Percentiles rank a stretch among this genome's conserved stretches.
phyloP scores from a whole-genome alignment of 2,113 vertebrate species.

The Neodontobutis hainanensis region DNA sequence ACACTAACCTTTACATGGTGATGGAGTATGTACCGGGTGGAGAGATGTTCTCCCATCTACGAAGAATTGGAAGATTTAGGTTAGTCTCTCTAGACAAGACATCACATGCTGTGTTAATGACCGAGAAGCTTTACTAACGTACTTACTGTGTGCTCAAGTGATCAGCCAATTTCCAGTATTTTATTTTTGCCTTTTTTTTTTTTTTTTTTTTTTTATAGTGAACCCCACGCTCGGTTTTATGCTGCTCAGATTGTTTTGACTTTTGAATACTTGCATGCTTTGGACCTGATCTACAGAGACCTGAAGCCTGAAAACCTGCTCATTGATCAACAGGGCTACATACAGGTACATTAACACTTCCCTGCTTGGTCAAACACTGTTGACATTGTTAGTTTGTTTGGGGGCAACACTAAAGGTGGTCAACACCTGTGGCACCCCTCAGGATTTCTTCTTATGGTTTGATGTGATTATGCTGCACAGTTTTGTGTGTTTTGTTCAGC shows the following conservation, averaged over 20 bases:
- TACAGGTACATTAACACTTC: conserved; percentile 63
- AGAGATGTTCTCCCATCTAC: conserved; percentile 94
- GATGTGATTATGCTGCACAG: too few relatives aligned
- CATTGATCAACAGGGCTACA: conserved; percentile 74
- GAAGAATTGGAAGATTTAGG: conserved; percentile 91
- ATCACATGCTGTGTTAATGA: not conserved
- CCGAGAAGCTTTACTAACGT: not conserved
- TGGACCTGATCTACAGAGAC: conserved; percentile 79
- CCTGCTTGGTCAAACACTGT: too few relatives aligned
- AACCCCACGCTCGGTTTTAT: conserved; percentile 76
- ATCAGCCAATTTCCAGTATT: not conserved
- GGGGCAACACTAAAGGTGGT: too few relatives aligned
- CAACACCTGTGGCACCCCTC: too few relatives aligned
- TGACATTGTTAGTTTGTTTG: too few relatives aligned
- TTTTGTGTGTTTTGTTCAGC: too few relatives aligned
- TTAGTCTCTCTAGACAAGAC: conserved; percentile 44
- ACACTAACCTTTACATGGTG: conserved; percentile 93
- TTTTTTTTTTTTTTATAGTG: conserved; percentile 37
- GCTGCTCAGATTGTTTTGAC: conserved; percentile 76
- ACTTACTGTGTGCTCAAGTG: not conserved
- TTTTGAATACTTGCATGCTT: conserved; percentile 75
- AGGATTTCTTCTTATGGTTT: too few relatives aligned
- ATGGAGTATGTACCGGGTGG: conserved; percentile 93
- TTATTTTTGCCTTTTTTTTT: too few relatives aligned
- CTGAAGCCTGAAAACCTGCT: conserved; percentile 73